These are phyloP conservation scores for Platypus cylindrus DNA, from an alignment of 2,888 invertebrate species.

Conservation along the genomic window DNA sequence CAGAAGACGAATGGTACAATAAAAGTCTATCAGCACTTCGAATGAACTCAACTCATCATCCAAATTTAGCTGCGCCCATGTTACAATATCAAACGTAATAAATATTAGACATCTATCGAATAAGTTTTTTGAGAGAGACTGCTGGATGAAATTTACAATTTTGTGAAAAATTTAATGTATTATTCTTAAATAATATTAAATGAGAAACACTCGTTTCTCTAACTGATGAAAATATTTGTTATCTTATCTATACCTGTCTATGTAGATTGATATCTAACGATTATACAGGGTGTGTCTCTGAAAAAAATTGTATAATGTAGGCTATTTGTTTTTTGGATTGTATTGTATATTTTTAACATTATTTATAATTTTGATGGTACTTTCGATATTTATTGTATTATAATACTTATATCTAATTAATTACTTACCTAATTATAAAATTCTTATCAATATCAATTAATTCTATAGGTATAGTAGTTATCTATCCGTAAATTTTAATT, in stretches of 20 bases:
- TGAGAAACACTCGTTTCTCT: too few species aligned
- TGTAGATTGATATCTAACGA: neutral
- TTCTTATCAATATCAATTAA: too few species aligned
- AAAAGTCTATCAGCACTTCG: slow-evolving; percentile 91
- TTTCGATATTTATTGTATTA: too few species aligned
- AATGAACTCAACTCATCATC: slow-evolving; percentile 94
- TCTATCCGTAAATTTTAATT: too few species aligned
- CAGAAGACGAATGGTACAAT: slow-evolving; percentile 97
- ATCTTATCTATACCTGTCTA: neutral
- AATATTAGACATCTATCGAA: slow-evolving; percentile 8
- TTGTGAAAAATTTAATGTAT: neutral
- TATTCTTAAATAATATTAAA: neutral
- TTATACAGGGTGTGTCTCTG: slow-evolving; percentile 4
- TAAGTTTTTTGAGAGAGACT: neutral
- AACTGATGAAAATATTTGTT: too few species aligned
- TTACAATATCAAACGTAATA: slow-evolving; percentile 95
- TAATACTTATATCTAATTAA: too few species aligned
- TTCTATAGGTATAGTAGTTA: too few species aligned
- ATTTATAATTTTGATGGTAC: too few species aligned
- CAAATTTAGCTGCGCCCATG: slow-evolving; percentile 91
- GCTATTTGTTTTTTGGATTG: too few species aligned
- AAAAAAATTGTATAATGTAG: too few species aligned
- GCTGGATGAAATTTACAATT: slow-evolving; percentile 1
- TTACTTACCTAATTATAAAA: too few species aligned
- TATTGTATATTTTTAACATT: too few species aligned